Percentiles rank a stretch among this genome's conserved stretches.
These are phyloP conservation scores for Limnodromus scolopaceus DNA, from an alignment of 2,797 vertebrate species.

Conservation along the genomic window DNA sequence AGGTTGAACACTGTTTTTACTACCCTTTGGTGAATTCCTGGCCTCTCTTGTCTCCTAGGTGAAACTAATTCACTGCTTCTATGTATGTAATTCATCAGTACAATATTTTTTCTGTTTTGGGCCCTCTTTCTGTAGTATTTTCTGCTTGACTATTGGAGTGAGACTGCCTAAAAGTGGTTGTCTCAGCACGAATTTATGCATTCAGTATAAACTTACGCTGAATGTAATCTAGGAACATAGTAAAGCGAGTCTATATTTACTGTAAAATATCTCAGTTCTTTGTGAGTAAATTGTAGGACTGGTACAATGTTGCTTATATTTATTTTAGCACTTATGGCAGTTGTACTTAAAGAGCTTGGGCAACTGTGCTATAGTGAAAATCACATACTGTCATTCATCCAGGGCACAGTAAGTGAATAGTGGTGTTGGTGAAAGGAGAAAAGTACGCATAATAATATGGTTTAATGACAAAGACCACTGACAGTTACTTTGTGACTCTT, in stretches of 20 bases:
- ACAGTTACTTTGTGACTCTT: neutral
- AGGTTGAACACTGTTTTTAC: fast-evolving
- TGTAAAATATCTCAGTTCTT: neutral
- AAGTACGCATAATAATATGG: fast-evolving
- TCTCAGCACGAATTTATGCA: neutral
- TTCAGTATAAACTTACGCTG: neutral
- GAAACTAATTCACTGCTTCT: neutral
- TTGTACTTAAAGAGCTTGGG: no score
- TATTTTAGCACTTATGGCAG: neutral
- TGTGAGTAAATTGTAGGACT: neutral
- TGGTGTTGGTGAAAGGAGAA: neutral
- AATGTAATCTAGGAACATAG: neutral
- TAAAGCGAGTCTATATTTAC: neutral
- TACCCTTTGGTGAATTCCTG: no score
- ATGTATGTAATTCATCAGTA: fast-evolving
- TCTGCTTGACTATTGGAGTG: neutral
- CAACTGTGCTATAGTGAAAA: neutral
- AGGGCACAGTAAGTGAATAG: no score
- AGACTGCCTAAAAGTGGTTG: neutral
- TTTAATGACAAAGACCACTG: neutral
- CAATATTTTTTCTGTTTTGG: neutral
- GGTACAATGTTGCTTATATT: neutral
- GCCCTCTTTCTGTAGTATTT: no score
- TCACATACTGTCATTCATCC: fast-evolving
- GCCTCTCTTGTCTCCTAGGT: neutral